Conservation (phyloP, 2,797 vertebrate species). For the Enteromius anoplus region DNA sequence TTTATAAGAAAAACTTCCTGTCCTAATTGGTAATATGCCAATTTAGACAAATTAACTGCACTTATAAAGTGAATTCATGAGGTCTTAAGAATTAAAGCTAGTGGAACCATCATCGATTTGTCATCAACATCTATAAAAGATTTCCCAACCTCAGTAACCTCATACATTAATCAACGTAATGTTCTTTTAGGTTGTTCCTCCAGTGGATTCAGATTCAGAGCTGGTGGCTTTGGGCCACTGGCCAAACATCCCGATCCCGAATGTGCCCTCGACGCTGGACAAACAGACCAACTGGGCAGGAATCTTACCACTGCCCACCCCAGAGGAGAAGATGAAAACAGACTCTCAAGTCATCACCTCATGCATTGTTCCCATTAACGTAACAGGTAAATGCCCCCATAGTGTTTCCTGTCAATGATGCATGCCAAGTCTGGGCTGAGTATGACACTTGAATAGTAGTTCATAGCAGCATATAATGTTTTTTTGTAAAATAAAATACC, state of each 20-base stretch:
- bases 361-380: conserved; percentile 97
- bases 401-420: conserved; percentile 5
- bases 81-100: not conserved
- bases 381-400: conserved; percentile 87
- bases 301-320: conserved; percentile 94
- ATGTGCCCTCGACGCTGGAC: conserved; percentile 96
- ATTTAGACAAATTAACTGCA: not conserved
- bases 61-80: not conserved
- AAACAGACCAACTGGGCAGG: conserved; percentile 99
- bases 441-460: not conserved
- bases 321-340: conserved; percentile 96
- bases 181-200: conserved; percentile 85
- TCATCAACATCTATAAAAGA: not conserved
- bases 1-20: not conserved
- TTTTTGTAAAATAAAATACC: not conserved
- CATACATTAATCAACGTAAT: conserved; percentile 39
- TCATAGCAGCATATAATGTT: not conserved
- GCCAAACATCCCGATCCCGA: conserved; percentile 92
- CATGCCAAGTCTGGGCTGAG: not conserved
- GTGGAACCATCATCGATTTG: not conserved
- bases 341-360: conserved; percentile 93
- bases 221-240: conserved; percentile 89
- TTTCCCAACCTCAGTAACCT: not conserved
- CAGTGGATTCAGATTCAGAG: conserved; percentile 87
- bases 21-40: not conserved